A percentile compares a stretch with the other conserved stretches of the same genome.
Evolutionary conservation across 1,140 invertebrate genomes (phyloP).

Genomic region (Nymphalis io): DNA sequence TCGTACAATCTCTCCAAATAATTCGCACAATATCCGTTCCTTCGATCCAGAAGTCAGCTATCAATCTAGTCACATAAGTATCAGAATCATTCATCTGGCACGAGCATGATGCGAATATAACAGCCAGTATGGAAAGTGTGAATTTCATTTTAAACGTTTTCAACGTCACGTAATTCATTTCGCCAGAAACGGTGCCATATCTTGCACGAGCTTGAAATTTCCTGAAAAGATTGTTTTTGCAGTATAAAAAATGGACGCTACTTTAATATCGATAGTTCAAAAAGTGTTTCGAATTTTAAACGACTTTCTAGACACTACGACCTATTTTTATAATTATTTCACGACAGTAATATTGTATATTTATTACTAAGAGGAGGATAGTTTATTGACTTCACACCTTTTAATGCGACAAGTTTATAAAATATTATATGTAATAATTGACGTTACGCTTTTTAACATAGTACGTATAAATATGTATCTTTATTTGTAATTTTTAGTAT

Average conservation of each 20-base stretch:
- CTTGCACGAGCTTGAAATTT: conserved; percentile 27
- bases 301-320: too few relatives aligned
- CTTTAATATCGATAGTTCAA: too few relatives aligned
- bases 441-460: too few relatives aligned
- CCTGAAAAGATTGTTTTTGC: conserved; percentile 20
- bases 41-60: conserved; percentile 75
- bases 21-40: conserved; percentile 69
- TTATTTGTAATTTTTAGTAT: too few relatives aligned
- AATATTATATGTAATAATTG: too few relatives aligned
- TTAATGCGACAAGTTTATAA: too few relatives aligned
- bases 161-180: conserved; percentile 56
- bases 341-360: too few relatives aligned
- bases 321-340: too few relatives aligned
- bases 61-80: conserved; percentile 63
- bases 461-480: too few relatives aligned
- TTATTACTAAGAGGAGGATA: too few relatives aligned
- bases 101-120: conserved; percentile 45
- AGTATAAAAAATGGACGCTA: not conserved
- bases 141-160: conserved; percentile 48
- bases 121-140: conserved; percentile 34
- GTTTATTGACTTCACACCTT: too few relatives aligned
- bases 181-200: conserved; percentile 43
- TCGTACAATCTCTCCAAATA: conserved; percentile 78
- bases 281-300: too few relatives aligned
- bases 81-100: conserved; percentile 54